phyloP scores from a whole-genome alignment of 2,888 invertebrate species.

The Archips xylosteana region DNA sequence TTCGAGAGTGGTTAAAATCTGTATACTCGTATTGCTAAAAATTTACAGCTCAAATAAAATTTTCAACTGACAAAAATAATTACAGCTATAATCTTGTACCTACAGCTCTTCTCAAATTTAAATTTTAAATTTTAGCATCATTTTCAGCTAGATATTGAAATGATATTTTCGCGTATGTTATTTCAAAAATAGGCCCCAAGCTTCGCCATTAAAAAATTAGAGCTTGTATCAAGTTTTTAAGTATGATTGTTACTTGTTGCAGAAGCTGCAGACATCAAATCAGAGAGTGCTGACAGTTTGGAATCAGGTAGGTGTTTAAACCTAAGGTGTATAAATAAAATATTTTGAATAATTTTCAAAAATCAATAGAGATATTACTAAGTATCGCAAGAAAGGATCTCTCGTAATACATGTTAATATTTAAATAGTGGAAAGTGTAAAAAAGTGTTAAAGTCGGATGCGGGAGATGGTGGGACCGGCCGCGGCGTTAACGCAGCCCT shows the following conservation, averaged over 20 bases:
- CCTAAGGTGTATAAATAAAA: background rate
- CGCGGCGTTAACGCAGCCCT: conserved; percentile 81
- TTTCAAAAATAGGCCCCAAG: too few relatives aligned
- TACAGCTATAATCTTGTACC: too few relatives aligned
- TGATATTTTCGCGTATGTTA: too few relatives aligned
- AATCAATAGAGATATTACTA: conserved; percentile 56
- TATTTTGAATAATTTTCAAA: conserved; percentile 42
- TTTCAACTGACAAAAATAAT: too few relatives aligned
- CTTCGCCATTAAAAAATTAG: background rate
- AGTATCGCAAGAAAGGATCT: conserved; percentile 54
- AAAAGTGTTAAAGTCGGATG: conserved; percentile 73
- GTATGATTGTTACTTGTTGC: conserved; percentile 56
- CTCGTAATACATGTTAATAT: conserved; percentile 67
- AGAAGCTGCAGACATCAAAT: conserved; percentile 78
- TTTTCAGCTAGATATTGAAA: too few relatives aligned
- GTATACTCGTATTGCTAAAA: too few relatives aligned
- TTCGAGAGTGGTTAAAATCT: too few relatives aligned
- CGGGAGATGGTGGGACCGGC: conserved; percentile 63
- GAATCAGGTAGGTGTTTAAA: conserved; percentile 69
- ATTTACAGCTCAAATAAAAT: too few relatives aligned
- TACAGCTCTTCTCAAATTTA: too few relatives aligned
- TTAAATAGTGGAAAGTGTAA: conserved; percentile 78
- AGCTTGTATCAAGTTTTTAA: background rate
- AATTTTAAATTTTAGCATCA: too few relatives aligned
- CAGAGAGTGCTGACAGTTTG: conserved; percentile 82